phyloP scores from a whole-genome alignment of 2,113 vertebrate genomes.

The Antechinus stuartii region DNA sequence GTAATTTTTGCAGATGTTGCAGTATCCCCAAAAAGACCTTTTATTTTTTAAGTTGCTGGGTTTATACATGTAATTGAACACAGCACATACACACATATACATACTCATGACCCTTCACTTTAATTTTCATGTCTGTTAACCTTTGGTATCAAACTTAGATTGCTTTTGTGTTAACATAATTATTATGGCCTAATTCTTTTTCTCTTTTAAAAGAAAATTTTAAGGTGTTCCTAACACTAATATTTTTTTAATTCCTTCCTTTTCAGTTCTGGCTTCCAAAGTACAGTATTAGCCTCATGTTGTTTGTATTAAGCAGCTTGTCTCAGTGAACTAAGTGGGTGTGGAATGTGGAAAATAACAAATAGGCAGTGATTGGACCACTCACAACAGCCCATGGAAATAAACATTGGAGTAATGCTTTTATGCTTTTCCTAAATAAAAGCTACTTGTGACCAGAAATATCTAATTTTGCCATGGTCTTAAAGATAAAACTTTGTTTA shows the following conservation, averaged over 20 bases:
- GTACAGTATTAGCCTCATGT: constrained; percentile 24
- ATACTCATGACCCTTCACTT: background rate
- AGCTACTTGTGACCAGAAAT: constrained; percentile 9
- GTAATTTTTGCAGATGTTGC: background rate
- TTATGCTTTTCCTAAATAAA: constrained; percentile 1
- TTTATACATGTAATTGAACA: background rate
- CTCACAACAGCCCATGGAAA: background rate
- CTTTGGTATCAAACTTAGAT: constrained; percentile 36
- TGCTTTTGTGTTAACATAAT: constrained; percentile 33
- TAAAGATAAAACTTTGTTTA: constrained; percentile 34
- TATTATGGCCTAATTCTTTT: background rate
- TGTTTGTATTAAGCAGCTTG: constrained; percentile 22
- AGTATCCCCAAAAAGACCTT: background rate
- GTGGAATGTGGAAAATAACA: constrained; percentile 54
- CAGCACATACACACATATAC: too few species aligned
- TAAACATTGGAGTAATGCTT: background rate
- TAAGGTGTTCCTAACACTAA: background rate
- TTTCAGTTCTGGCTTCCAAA: constrained; percentile 1
- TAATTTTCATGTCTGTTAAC: constrained; percentile 39
- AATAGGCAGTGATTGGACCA: constrained; percentile 38
- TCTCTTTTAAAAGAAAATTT: background rate
- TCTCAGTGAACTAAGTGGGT: constrained; percentile 56
- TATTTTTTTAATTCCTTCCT: constrained; percentile 21
- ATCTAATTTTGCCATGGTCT: background rate
- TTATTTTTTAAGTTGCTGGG: background rate